A percentile compares a stretch with the other conserved stretches of the same genome.
Evolutionary conservation across 2,113 vertebrate species (phyloP).

Genomic region (Chaetura pelagica): DNA sequence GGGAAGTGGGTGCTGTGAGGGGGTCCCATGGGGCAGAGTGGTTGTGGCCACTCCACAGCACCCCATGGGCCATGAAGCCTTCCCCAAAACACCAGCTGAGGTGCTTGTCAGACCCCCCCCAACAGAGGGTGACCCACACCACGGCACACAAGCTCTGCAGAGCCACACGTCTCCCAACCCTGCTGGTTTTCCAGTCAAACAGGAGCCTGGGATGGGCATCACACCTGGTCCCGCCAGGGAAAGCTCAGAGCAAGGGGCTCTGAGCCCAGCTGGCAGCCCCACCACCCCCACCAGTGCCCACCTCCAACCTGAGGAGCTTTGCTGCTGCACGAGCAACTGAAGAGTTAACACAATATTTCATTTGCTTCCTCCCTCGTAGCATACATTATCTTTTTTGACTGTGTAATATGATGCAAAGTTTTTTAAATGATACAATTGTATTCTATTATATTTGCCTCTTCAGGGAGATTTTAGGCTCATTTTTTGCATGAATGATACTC

Average conservation of each 20-base stretch:
- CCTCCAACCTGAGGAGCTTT: not conserved
- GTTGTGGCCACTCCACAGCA: no score
- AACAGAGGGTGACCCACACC: not conserved
- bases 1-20: not conserved
- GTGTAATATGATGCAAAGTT: slow-evolving; percentile 66
- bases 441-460: slow-evolving; percentile 66
- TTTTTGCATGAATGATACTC: slow-evolving; percentile 64
- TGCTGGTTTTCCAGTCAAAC: not conserved
- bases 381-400: slow-evolving; percentile 55
- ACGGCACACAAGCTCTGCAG: accelerated
- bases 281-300: no score
- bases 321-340: not conserved
- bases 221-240: not conserved
- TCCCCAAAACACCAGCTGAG: not conserved
- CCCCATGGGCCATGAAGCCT: no score
- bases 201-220: not conserved
- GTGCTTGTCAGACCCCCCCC: accelerated
- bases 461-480: slow-evolving; percentile 63
- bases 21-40: accelerated
- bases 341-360: slow-evolving; percentile 42
- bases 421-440: slow-evolving; percentile 63
- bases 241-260: no score
- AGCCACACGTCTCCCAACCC: accelerated
- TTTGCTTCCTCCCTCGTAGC: not conserved
- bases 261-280: no score